phyloP scores from a whole-genome alignment of 1,140 invertebrate genomes.

The Popillia japonica region DNA sequence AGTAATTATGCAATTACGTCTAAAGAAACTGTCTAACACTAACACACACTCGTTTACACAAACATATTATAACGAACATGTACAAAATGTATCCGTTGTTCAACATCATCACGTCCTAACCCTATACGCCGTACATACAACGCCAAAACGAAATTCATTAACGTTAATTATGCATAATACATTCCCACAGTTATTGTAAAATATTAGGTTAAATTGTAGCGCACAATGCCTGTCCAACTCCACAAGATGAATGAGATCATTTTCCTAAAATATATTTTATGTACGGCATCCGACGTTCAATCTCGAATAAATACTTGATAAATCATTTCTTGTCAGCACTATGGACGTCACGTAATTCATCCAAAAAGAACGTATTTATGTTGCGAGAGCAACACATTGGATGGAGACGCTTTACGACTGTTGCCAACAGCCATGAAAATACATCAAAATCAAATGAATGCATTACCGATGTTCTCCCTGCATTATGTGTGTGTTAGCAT shows the following conservation, averaged over 20 bases:
- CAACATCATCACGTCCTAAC: background rate
- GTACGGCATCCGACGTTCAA: slow-evolving; percentile 17
- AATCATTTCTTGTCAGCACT: slow-evolving; percentile 29
- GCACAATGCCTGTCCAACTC: slow-evolving; percentile 4
- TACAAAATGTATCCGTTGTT: background rate
- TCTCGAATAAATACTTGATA: slow-evolving; percentile 32
- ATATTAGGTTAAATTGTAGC: slow-evolving; percentile 28
- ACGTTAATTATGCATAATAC: slow-evolving; percentile 32
- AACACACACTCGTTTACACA: too few species aligned
- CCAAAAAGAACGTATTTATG: slow-evolving; percentile 9
- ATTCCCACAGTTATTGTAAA: slow-evolving; percentile 32
- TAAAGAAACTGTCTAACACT: background rate
- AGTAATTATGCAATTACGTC: background rate
- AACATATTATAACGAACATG: slow-evolving; percentile 2
- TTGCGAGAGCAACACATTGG: background rate
- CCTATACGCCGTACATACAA: background rate
- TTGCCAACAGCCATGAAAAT: background rate
- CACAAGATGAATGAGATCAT: slow-evolving; percentile 28
- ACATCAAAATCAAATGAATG: slow-evolving; percentile 1
- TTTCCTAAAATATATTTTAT: slow-evolving; percentile 29
- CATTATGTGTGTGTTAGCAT: too few species aligned
- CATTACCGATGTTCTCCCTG: too few species aligned
- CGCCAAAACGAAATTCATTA: slow-evolving; percentile 27
- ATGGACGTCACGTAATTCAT: slow-evolving; percentile 15
- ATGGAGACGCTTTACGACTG: background rate